These are phyloP conservation scores for Mycetomoellerius zeteki DNA, from an alignment of 1,140 invertebrate genomes.

Conservation along the genomic window DNA sequence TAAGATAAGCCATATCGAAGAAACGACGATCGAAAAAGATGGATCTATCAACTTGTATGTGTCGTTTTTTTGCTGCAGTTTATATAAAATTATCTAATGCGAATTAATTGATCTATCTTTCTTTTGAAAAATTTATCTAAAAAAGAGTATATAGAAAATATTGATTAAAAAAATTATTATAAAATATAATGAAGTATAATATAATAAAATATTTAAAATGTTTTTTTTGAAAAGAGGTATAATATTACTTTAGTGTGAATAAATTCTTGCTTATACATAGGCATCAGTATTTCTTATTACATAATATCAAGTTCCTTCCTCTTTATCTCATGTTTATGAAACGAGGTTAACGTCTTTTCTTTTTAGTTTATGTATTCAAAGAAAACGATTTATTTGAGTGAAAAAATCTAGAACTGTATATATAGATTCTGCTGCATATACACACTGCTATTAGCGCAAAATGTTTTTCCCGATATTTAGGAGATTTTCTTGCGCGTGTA, in stretches of 20 bases:
- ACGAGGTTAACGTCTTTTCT: not conserved
- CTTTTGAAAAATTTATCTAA: not conserved
- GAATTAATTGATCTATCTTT: not conserved
- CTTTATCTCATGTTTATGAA: conserved; percentile 19
- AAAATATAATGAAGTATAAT: not conserved
- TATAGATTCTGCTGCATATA: not conserved
- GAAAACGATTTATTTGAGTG: conserved; percentile 8
- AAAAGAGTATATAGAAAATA: not conserved
- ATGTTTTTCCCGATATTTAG: conserved; percentile 57
- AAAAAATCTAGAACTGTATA: not conserved
- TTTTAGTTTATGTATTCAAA: not conserved
- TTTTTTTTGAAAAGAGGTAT: not conserved
- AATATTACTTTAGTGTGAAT: not conserved
- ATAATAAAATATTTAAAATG: not conserved
- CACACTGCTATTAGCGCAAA: conserved; percentile 17
- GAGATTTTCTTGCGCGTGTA: conserved; percentile 36
- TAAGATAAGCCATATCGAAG: conserved; percentile 53
- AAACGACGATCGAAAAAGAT: conserved; percentile 50
- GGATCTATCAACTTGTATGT: conserved; percentile 26
- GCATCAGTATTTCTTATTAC: not conserved
- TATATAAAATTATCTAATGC: not conserved
- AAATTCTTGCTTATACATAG: not conserved
- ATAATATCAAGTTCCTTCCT: not conserved
- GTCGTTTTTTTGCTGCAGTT: not conserved
- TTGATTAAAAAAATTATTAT: not conserved